Evolutionary conservation across 1,140 invertebrate species (phyloP).

Genomic region (Pararge aegeria): DNA sequence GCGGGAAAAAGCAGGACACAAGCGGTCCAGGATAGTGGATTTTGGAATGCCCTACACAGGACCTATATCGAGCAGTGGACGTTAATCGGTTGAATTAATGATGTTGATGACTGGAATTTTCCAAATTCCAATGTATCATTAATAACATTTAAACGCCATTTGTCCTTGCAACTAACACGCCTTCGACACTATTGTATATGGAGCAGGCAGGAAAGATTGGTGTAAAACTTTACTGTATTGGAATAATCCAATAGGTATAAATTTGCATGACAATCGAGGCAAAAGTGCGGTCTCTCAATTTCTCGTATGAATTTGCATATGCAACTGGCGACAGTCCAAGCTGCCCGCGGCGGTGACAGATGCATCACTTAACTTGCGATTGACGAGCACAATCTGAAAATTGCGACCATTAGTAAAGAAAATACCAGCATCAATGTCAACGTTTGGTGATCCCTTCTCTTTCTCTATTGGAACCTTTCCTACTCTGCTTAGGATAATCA

Average conservation of each 20-base stretch:
- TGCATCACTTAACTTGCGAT: constrained; percentile 38
- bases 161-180: too few relatives aligned
- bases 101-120: too few relatives aligned
- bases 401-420: background rate
- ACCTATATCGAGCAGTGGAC: too few relatives aligned
- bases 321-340: constrained; percentile 44
- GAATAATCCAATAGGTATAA: constrained; percentile 27
- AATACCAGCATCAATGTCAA: background rate
- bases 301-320: constrained; percentile 57
- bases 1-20: too few relatives aligned
- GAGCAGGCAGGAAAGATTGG: background rate
- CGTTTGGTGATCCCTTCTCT: too few relatives aligned
- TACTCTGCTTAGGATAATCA: too few relatives aligned
- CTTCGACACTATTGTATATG: background rate
- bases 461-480: too few relatives aligned
- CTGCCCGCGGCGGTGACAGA: constrained; percentile 51
- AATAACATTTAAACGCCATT: background rate
- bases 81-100: too few relatives aligned
- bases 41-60: too few relatives aligned
- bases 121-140: too few relatives aligned
- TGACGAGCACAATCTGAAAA: background rate
- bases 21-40: too few relatives aligned
- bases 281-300: constrained; percentile 44
- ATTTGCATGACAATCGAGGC: constrained; percentile 49
- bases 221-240: constrained; percentile 12